Evolutionary conservation across 53 echinoderm and acorn worm genomes (phyloP), one percentile per base, ranked within the genome.

Genomic region (Arbacia lixula): DNA sequence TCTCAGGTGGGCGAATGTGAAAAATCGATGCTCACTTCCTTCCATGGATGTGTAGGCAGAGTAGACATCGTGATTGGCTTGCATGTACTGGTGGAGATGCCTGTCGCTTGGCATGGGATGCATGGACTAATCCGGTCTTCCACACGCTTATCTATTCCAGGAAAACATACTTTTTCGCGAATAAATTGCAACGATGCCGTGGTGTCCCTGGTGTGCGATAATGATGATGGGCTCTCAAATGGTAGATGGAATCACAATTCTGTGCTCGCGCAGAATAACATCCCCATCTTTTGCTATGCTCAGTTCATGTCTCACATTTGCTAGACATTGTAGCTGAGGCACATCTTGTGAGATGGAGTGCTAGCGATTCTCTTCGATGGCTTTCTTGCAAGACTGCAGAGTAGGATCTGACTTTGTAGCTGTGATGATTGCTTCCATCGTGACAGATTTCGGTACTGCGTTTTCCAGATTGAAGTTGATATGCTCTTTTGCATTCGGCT

Each of bases 231-330:
- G 32, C 30, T 73, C 68, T 5, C 82, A 20, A 35, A 93, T 61
- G n/a, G 55, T 16, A 10, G 60, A 38, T 19, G 93, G 93, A 83
- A 93, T 85, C 34, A 93, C 93, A 36, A 90, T 93, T 38, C 90
- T 79, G 34, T 81, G 60, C 35, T 88, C 90, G n/a, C 87, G 65
- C 14, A 93, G 85, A 31, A 87, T 28, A 43, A 93, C 71, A 29
- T 85, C 69, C 9, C 84, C 75, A 65, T 67, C 58, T 27, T 55
- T 58, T 25, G 93, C 86, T 43, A 84, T 66, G 3, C 76, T 88
- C 16, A 87, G 85, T 60, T 88, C 68, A 61, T 81, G n/a, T 19
- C 75, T 69, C 27, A 90, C 72, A 31, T 93, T 89, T 36, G 25
- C 42, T 28, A 86, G 40, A n/a, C 36, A 37, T 35, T 66, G 14